Base-by-base conservation (phyloP, 2,797 vertebrate genomes). In the Heliangelus exortis region DNA sequence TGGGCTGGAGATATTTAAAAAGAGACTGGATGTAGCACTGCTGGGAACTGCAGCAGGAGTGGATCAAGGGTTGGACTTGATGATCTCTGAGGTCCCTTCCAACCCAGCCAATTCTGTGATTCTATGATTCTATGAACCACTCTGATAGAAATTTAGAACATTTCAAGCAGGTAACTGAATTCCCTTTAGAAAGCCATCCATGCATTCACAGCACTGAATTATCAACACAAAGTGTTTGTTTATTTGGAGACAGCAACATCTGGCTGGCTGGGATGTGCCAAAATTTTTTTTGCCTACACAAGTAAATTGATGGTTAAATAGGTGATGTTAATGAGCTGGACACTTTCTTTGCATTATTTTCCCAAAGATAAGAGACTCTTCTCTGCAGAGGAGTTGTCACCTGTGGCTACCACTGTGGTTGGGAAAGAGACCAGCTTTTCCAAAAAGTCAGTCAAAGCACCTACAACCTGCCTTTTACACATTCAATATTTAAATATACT, bases 191-290 rank as follows among this genome's bases (percentile, higher is more conserved):
- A 90, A 92, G 69, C 66, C 58, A 92, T 66, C 91, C 16, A 6
- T 53, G 51, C 34, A 54, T 74, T 87, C 75, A 74, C 0, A 0
- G 41, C 29, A 45, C 47, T 14, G 22, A 41, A 61, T 57, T 68
- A 72, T 31, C 3, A 2, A 81, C 79, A 66, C 0, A 0, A 91
- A 82, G 20, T 2, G 9, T 36, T 89, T 75, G 36, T 73, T 81
- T 92, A 66, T 75, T 88, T 62, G 61, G 66, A 82, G 82, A 84
- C 43, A 84, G 58, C 31, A 94, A 78, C 79, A 92, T 39, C 80
- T 91, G 82, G 29, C 82, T 86, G 48, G 84, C 68, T 72, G 53
- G 48, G 41, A 65, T 13, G 53, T 0, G 1, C 50, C 75, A 89
- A 62, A 92, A 66, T 3, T 41, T 45, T 45, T 88, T 53, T 45